Evolutionary conservation across 2,888 invertebrate species (phyloP).

Genomic region (Xanthia icteritia): DNA sequence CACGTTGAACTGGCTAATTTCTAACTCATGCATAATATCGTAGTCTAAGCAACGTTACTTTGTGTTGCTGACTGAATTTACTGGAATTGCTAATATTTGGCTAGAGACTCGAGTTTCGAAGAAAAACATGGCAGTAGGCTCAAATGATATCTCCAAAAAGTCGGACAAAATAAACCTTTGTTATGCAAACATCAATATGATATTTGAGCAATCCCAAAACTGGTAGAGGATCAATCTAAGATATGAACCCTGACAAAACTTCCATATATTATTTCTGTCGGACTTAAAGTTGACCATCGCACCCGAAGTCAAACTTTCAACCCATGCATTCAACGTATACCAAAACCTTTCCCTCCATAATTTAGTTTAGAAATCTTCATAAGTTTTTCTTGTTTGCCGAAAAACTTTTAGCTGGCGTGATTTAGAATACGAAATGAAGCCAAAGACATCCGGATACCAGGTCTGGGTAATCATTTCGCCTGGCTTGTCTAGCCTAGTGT

Average conservation of each 20-base stretch:
- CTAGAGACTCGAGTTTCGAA: neutral
- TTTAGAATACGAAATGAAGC: constrained; percentile 51
- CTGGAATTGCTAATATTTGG: constrained; percentile 24
- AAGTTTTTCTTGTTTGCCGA: constrained; percentile 41
- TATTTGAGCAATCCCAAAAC: constrained; percentile 22
- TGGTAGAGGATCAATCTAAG: constrained; percentile 13
- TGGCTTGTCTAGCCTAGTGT: neutral
- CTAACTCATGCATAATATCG: constrained; percentile 45
- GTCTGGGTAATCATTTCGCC: constrained; percentile 13
- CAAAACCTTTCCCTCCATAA: constrained; percentile 31
- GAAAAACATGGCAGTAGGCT: neutral
- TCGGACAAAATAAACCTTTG: neutral
- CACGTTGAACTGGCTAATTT: constrained; percentile 48
- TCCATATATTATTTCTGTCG: constrained; percentile 14
- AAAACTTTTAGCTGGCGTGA: constrained; percentile 36
- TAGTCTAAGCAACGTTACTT: constrained; percentile 34
- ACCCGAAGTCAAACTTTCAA: constrained; percentile 24
- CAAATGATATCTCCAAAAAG: neutral
- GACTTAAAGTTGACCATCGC: constrained; percentile 20
- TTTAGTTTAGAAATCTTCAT: constrained; percentile 49
- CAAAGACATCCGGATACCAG: constrained; percentile 17
- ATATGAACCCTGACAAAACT: constrained; percentile 10
- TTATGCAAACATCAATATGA: constrained; percentile 2
- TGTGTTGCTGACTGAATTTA: constrained; percentile 34
- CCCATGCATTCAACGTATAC: constrained; percentile 27